Base-by-base conservation (phyloP, 1,140 invertebrate species). In the Trichogramma pretiosum region DNA sequence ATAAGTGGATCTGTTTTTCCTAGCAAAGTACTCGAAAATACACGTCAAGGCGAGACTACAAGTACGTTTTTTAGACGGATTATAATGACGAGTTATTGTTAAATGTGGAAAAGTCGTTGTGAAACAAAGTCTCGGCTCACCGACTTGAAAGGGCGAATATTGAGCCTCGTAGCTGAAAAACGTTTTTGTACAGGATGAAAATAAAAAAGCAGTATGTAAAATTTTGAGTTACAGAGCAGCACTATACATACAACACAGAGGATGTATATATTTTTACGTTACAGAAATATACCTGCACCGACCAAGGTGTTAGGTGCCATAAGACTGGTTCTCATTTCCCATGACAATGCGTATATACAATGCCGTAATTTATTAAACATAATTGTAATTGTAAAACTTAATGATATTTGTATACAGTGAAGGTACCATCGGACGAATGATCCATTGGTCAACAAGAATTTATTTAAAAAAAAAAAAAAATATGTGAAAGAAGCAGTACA, bases 221-320 rank as follows among this genome's bases (percentile, higher is more conserved):
- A 68, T 70, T 61, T 72, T 72, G 61, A 72, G 69, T 72, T 72
- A 72, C 69, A 72, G 69, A 72, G 69, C 68, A 72, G 68, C 69
- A 72, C 68, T 70, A 70, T 70, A 72, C 67, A 72, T 70, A 72
- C 66, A 61, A 70, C 67, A 72, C 68, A 72, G 68, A 72, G 62
- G 62, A 68, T 72, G 69, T 72, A 72, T 72, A 72, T 72, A 72
- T 72, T 72, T 72, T 72, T 72, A 69, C 68, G 69, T 72, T 72
- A 72, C 69, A 72, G 69, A 72, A 46, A 70, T 70, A 70, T 72
- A 65, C 65, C 66, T 63, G 65, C 55, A 58, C 64, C 55, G 49
- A 57, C 56, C 59, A 59, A 45, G 54, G 58, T 61, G 59, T 59
- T 62, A 56, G 64, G 67, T 57, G 62, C 64, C 62, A 72, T 72